Evolutionary conservation across 2,797 vertebrate genomes (phyloP).

Genomic region (Eremophila alpestris): DNA sequence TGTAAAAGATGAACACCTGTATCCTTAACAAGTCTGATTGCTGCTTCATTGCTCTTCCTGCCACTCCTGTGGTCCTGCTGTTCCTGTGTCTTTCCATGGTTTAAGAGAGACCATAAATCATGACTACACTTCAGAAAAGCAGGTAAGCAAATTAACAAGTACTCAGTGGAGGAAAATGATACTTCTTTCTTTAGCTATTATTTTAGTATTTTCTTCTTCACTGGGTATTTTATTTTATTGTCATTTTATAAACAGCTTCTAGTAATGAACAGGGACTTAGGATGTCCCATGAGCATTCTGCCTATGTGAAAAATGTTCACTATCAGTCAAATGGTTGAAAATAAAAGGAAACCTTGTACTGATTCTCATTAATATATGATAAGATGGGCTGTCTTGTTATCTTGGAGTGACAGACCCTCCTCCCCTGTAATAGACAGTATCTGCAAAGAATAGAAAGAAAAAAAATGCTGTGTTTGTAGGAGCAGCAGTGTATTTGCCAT

Average conservation of each 20-base stretch:
- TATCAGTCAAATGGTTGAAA: background rate
- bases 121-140: background rate
- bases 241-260: background rate
- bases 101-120: background rate
- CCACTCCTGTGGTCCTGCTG: background rate
- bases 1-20: background rate
- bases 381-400: background rate
- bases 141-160: background rate
- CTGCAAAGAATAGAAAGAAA: background rate
- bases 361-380: background rate
- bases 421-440: background rate
- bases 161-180: background rate
- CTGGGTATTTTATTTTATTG: background rate
- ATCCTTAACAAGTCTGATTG: background rate
- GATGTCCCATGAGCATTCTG: background rate
- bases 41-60: background rate
- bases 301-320: background rate
- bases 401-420: background rate
- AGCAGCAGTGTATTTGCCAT: background rate
- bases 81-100: background rate
- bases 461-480: background rate
- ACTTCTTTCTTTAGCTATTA: background rate
- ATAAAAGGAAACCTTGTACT: background rate
- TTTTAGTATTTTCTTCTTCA: background rate
- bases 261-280: background rate